Evolutionary conservation across 2,113 vertebrate genomes (phyloP), one percentile per base, ranked within the genome.

Genomic region (Apistogramma diplotaenia): DNA sequence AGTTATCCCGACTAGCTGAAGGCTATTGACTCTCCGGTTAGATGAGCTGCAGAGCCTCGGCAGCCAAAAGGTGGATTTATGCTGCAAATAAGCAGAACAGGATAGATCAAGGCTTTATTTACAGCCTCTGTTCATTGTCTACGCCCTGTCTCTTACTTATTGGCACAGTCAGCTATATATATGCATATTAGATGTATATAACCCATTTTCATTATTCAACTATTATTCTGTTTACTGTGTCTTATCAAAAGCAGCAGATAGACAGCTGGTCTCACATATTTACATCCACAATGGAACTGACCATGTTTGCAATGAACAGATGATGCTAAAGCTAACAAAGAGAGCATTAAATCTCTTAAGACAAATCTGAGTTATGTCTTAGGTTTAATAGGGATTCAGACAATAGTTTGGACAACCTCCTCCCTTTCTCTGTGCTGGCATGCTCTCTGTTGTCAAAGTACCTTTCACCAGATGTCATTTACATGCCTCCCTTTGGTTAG

Each of bases 241-340:
- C 74, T 91, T 90, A 89, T 93, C 75, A 87, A 53, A 86, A 79
- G 62, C 59, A 80, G 72, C 37, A 61, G 61, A 82, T 74, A 79
- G 67, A 88, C 82, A 89, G 76, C 79, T 84, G 83, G 80, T 88
- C 78, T 58, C 51, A n/a, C 43, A 70, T 46, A 9, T 55, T 82
- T 79, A 58, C 72, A 82, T 87, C 54, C 70, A 76, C 5, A 27
- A 54, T 70, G 76, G 46, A 67, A 1, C 15, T 74, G 57, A 84
- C 87, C 89, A 88, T 86, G 89, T 86, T 54, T 78, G 79, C 72
- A 85, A 91, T 92, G 84, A 92, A 86, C 77, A 67, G 80, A 85
- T 87, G 74, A 85, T 67, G 83, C 82, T 87, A 62, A 91, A 89
- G 87, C 79, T 78, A 89, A 91, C 77, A 92, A 90, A 89, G 88